Evolutionary conservation across 2,888 invertebrate genomes (phyloP).

Genomic region (Mesorhabditis sp.): DNA sequence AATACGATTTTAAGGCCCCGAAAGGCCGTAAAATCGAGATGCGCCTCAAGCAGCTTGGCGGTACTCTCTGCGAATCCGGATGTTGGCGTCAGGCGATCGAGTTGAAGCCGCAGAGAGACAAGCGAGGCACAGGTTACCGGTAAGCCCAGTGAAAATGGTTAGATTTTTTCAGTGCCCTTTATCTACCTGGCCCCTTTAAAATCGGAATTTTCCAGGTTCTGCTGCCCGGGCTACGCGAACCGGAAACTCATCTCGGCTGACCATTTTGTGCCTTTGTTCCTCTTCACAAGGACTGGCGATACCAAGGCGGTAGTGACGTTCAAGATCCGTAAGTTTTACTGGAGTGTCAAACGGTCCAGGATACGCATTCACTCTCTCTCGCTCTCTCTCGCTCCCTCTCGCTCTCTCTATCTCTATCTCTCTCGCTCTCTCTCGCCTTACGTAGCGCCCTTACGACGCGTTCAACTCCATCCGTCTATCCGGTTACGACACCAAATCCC

Average conservation of each 20-base stretch:
- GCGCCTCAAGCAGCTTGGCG: background rate
- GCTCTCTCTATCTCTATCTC: too few species aligned
- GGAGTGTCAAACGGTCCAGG: too few species aligned
- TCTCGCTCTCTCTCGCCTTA: too few species aligned
- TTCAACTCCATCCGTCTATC: too few species aligned
- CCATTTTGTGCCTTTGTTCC: background rate
- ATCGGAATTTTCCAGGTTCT: background rate
- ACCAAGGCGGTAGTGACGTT: background rate
- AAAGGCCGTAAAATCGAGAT: background rate
- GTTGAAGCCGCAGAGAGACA: conserved; percentile 1
- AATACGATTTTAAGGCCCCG: background rate
- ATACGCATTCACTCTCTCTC: too few species aligned
- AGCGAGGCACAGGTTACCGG: background rate
- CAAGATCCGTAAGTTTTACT: background rate
- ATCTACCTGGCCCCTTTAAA: too few species aligned
- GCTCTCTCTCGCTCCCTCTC: too few species aligned
- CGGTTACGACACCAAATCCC: too few species aligned
- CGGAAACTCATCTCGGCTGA: background rate
- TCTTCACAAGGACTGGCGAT: background rate
- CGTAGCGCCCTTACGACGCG: too few species aligned
- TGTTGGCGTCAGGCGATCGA: background rate
- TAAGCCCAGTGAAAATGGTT: background rate
- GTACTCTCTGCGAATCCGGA: background rate
- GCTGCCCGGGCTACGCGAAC: background rate
- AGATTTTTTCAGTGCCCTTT: too few species aligned